phyloP scores from a whole-genome alignment of 2,888 invertebrate species.

The Agapostemon virescens region DNA sequence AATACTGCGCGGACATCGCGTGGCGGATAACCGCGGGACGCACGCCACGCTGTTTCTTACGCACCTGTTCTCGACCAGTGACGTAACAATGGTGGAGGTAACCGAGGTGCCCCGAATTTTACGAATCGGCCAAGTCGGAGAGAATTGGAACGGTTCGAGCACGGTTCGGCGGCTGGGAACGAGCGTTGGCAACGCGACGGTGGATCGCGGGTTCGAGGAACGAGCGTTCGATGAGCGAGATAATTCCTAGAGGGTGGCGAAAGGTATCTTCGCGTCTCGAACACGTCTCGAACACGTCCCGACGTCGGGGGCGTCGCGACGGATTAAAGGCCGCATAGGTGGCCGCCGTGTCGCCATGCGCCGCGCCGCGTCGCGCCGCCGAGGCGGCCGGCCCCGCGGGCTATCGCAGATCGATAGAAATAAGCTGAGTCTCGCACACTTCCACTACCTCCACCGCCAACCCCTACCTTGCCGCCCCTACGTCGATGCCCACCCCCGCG shows the following conservation, averaged over 20 bases:
- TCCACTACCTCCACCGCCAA: constrained; percentile 50
- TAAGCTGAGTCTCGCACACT: constrained; percentile 70
- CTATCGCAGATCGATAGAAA: constrained; percentile 76
- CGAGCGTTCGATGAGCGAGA: neutral
- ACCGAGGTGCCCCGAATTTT: constrained; percentile 18
- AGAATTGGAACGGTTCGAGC: neutral
- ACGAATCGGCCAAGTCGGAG: neutral
- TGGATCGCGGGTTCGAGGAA: constrained; percentile 4
- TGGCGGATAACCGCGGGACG: constrained; percentile 14
- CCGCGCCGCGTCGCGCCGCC: constrained; percentile 60
- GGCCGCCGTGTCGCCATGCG: constrained; percentile 74
- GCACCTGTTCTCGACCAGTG: constrained; percentile 52
- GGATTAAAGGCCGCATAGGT: constrained; percentile 75
- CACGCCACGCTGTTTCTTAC: constrained; percentile 32
- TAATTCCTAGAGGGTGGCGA: neutral
- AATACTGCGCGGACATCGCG: constrained; percentile 40
- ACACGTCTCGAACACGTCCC: constrained; percentile 59
- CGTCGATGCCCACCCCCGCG: neutral
- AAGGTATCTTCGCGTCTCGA: constrained; percentile 34
- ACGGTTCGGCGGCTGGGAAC: neutral
- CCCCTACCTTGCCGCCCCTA: constrained; percentile 9
- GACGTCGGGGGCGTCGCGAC: constrained; percentile 72
- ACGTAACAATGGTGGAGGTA: constrained; percentile 43
- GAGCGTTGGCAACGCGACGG: neutral
- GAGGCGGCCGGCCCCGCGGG: constrained; percentile 57